Evolutionary conservation across 2,888 invertebrate genomes (phyloP).

Genomic region (Drosophila putrida): DNA sequence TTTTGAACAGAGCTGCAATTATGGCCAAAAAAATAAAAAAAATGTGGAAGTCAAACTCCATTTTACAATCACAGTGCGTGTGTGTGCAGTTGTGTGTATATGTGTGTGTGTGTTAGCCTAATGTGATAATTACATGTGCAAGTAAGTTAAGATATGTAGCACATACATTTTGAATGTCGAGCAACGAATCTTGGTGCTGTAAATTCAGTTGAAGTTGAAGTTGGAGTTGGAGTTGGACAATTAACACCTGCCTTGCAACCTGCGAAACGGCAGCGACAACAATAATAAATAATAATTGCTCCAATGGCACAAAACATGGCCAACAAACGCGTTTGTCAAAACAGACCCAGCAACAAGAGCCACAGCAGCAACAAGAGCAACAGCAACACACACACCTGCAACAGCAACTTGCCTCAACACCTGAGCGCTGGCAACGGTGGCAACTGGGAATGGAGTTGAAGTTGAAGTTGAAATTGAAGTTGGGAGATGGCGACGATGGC

Average conservation of each 20-base stretch:
- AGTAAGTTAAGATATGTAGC: conserved; percentile 27
- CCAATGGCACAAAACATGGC: conserved; percentile 74
- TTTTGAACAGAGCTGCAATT: conserved; percentile 37
- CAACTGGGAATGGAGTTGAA: conserved; percentile 23
- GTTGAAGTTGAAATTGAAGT: conserved; percentile 6
- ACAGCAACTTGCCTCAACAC: conserved; percentile 34
- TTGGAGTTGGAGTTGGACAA: conserved; percentile 37
- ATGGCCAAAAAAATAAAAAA: conserved; percentile 15
- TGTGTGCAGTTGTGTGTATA: too few relatives aligned
- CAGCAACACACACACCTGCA: conserved; percentile 9
- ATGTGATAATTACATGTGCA: background rate
- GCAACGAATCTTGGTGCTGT: conserved; percentile 5
- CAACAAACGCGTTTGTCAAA: conserved; percentile 76
- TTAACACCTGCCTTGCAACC: conserved; percentile 76
- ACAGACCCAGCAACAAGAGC: conserved; percentile 38
- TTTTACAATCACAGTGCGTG: conserved; percentile 24
- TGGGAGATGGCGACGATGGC: conserved; percentile 44
- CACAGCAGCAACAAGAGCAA: conserved; percentile 14
- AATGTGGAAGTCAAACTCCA: conserved; percentile 18
- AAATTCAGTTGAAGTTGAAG: conserved; percentile 27
- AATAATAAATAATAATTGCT: conserved; percentile 80
- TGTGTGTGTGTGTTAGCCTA: background rate
- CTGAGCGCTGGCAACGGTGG: conserved; percentile 29
- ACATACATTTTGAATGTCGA: conserved; percentile 27
- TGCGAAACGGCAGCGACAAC: conserved; percentile 52